Evolutionary conservation across 2,888 invertebrate genomes (phyloP).

Genomic region (Rhodophaea formosa): DNA sequence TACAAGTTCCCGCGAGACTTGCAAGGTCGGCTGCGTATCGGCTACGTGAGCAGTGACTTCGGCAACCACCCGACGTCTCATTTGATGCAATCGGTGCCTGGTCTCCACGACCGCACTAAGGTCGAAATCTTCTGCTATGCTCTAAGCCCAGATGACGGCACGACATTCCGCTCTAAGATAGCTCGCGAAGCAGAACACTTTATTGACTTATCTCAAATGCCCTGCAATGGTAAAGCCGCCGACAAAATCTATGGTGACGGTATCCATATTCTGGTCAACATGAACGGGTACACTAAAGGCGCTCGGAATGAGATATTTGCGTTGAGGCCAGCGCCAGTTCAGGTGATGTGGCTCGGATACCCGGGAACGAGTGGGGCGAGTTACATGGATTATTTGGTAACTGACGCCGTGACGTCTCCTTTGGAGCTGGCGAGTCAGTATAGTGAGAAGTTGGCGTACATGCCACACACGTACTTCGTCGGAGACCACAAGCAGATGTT

Average conservation of each 20-base stretch:
- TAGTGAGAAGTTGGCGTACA: conserved; percentile 98
- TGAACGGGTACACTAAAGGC: conserved; percentile 99
- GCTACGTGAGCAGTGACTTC: conserved; percentile 99
- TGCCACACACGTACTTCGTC: conserved; percentile 99
- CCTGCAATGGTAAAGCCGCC: conserved; percentile 99
- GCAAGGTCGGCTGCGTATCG: conserved; percentile 90
- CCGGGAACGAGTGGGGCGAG: conserved; percentile 99
- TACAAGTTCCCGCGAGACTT: conserved; percentile 90
- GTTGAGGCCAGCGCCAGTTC: conserved; percentile 96
- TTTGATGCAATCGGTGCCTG: conserved; percentile 99
- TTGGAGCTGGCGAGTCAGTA: conserved; percentile 94
- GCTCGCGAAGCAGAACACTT: conserved; percentile 98
- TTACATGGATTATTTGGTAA: conserved; percentile 99
- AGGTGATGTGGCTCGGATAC: conserved; percentile 99
- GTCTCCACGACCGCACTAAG: conserved; percentile 90
- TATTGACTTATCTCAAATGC: conserved; percentile 94
- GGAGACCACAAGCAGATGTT: conserved; percentile 99
- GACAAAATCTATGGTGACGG: conserved; percentile 97
- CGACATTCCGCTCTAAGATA: conserved; percentile 98
- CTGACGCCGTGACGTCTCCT: conserved; percentile 97
- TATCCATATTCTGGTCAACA: conserved; percentile 98
- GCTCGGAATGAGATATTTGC: conserved; percentile 99
- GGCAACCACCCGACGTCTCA: conserved; percentile 99
- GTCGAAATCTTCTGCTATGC: conserved; percentile 98
- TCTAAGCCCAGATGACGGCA: conserved; percentile 97